phyloP scores from a whole-genome alignment of 1,140 invertebrate species.

The Mamestra configurata region DNA sequence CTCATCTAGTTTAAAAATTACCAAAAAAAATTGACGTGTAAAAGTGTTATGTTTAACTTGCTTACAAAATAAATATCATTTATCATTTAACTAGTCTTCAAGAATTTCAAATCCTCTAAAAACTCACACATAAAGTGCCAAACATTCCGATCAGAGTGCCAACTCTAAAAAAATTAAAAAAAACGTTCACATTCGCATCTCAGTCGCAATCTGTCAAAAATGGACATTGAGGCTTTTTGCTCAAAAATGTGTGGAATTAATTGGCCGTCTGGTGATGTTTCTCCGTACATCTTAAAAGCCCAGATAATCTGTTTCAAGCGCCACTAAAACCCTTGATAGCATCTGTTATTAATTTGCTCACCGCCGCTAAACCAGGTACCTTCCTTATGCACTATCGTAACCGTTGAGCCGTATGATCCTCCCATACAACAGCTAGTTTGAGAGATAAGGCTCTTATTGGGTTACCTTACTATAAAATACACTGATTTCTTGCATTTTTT shows the following conservation, averaged over 20 bases:
- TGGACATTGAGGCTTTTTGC: too few species aligned
- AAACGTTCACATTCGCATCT: too few species aligned
- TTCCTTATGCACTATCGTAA: constrained; percentile 25
- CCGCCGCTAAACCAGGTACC: constrained; percentile 12
- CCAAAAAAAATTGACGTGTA: too few species aligned
- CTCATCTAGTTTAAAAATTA: too few species aligned
- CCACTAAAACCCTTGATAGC: constrained; percentile 14
- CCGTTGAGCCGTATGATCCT: background rate
- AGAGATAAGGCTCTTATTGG: background rate
- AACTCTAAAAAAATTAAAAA: too few species aligned
- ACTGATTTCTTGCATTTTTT: background rate
- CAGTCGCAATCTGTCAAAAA: too few species aligned
- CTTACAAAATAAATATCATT: too few species aligned
- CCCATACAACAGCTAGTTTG: background rate
- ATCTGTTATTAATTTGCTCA: constrained; percentile 24
- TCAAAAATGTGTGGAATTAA: too few species aligned
- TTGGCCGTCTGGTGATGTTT: too few species aligned
- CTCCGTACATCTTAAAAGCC: background rate
- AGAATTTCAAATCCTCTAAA: background rate
- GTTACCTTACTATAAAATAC: too few species aligned
- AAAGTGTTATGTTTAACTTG: too few species aligned
- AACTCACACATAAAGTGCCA: background rate
- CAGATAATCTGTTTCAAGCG: background rate
- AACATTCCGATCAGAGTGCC: constrained; percentile 26
- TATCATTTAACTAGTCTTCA: too few species aligned